Evolutionary conservation across 2,113 vertebrate species (phyloP).

Genomic region (Pterocles orientalis): DNA sequence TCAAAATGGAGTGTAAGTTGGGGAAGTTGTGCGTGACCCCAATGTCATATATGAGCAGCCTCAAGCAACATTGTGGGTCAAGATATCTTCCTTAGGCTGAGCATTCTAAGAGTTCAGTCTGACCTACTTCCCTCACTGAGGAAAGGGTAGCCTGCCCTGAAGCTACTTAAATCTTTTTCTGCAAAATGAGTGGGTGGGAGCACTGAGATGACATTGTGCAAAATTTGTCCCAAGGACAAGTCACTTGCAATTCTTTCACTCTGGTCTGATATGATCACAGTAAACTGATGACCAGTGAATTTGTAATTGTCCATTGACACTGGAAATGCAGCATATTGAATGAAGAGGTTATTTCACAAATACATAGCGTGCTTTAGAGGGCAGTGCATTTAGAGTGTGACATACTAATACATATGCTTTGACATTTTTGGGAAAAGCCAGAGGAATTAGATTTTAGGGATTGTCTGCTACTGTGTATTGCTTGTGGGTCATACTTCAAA

Average conservation of each 20-base stretch:
- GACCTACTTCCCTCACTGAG: not conserved
- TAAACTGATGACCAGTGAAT: not conserved
- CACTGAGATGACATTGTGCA: not conserved
- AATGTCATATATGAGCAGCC: not conserved
- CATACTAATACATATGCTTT: not conserved
- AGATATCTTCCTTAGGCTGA: not conserved
- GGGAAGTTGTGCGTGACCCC: not conserved
- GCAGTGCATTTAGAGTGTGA: not conserved
- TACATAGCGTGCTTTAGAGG: not conserved
- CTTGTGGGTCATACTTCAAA: not conserved
- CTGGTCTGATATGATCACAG: not conserved
- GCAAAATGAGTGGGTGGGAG: not conserved
- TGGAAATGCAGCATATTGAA: not conserved
- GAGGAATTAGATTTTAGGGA: not conserved
- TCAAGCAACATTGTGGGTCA: not conserved
- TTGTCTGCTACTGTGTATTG: not conserved
- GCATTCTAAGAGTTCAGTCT: not conserved
- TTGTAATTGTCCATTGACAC: not conserved
- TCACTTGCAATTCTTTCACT: constrained; percentile 16
- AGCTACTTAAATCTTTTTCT: not conserved
- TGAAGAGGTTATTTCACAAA: not conserved
- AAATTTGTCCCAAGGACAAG: constrained; percentile 30
- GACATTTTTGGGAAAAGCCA: not conserved
- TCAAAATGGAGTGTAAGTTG: not conserved
- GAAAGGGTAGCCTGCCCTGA: not conserved